A percentile compares a stretch with the other conserved stretches of the same genome.
These are phyloP conservation scores for Agriopis aurantiaria DNA, from an alignment of 2,888 invertebrate species.

Conservation along the genomic window DNA sequence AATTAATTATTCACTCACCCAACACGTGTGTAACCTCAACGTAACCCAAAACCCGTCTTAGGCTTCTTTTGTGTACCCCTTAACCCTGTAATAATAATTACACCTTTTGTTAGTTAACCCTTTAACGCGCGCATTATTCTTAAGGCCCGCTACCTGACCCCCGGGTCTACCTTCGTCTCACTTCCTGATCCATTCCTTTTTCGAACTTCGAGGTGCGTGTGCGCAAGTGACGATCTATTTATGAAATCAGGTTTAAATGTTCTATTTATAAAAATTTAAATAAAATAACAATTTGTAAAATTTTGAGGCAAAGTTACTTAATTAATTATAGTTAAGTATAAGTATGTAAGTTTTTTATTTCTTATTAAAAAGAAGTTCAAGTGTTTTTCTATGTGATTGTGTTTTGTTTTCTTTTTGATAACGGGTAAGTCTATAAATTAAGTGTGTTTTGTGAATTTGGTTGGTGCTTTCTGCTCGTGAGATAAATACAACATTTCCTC, in stretches of 20 bases:
- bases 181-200: conserved; percentile 83
- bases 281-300: background rate
- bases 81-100: conserved; percentile 82
- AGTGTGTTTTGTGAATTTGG: conserved; percentile 4
- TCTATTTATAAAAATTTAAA: background rate
- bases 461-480: conserved; percentile 33
- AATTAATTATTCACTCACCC: conserved; percentile 54
- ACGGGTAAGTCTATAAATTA: conserved; percentile 21
- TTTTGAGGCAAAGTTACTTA: background rate
- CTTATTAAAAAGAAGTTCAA: conserved; percentile 8
- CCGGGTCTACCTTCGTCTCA: conserved; percentile 73
- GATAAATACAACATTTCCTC: conserved; percentile 38
- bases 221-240: conserved; percentile 68
- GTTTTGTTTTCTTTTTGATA: conserved; percentile 6
- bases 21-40: conserved; percentile 72
- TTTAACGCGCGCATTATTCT: conserved; percentile 81
- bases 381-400: conserved; percentile 16
- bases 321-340: background rate
- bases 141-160: conserved; percentile 83
- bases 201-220: conserved; percentile 77
- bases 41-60: conserved; percentile 72
- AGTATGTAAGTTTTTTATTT: too few relatives aligned
- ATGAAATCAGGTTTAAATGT: conserved; percentile 21
- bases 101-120: conserved; percentile 83
- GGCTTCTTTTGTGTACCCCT: conserved; percentile 69